Percentiles rank a stretch among this genome's conserved stretches.
Evolutionary conservation across 2,113 vertebrate genomes (phyloP).

Genomic region (Rhinichthys klamathensis): DNA sequence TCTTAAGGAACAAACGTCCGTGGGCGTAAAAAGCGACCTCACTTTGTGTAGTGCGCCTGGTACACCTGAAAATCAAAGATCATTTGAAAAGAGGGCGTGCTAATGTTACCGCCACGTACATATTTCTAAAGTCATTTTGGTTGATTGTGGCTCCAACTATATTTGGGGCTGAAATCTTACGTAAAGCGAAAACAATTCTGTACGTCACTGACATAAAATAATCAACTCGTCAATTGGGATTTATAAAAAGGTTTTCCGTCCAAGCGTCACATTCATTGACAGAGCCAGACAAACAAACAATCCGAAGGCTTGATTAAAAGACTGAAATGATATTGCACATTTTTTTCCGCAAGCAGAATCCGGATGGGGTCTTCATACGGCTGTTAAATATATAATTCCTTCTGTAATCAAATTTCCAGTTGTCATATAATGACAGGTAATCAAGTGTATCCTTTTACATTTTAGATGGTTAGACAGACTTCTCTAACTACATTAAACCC

Average conservation of each 20-base stretch:
- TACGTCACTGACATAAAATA: conserved; percentile 41
- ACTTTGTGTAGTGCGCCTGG: background rate
- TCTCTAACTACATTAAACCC: conserved; percentile 80
- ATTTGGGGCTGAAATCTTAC: background rate
- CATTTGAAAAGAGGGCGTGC: background rate
- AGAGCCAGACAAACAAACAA: conserved; percentile 42
- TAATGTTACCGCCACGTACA: conserved; percentile 9
- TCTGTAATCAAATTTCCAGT: conserved; percentile 78
- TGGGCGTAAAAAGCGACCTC: conserved; percentile 27
- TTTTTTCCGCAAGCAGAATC: conserved; percentile 49
- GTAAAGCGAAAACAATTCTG: background rate
- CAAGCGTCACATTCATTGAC: conserved; percentile 32
- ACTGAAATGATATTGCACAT: conserved; percentile 44
- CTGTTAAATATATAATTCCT: conserved; percentile 80
- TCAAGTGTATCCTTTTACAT: conserved; percentile 76
- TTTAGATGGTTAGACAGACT: conserved; percentile 76
- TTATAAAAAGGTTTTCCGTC: conserved; percentile 4
- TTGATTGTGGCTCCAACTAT: conserved; percentile 36
- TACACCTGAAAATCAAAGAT: conserved; percentile 45
- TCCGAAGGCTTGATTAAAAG: conserved; percentile 57
- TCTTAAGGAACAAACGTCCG: conserved; percentile 42
- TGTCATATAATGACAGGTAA: conserved; percentile 75
- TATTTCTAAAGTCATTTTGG: conserved; percentile 20
- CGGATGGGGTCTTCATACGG: conserved; percentile 72
- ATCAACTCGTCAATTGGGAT: conserved; percentile 40